These are phyloP conservation scores for Phthorimaea operculella DNA, from an alignment of 1,140 invertebrate species.

Conservation along the genomic window DNA sequence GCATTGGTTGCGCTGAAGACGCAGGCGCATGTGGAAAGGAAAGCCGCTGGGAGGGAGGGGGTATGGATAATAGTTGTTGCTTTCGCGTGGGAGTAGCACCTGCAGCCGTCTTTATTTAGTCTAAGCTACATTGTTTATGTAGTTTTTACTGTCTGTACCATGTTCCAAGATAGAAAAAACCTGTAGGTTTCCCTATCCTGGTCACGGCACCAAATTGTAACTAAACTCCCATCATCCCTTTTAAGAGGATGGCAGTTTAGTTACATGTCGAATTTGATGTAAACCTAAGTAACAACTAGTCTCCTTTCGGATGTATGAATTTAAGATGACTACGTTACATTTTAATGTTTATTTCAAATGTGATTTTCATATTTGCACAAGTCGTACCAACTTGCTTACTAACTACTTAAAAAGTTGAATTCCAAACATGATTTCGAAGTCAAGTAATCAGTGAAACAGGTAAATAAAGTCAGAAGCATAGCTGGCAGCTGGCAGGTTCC, in stretches of 20 bases:
- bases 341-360: neutral
- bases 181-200: no score
- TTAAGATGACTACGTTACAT: no score
- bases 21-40: neutral
- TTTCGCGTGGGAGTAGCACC: constrained; percentile 27
- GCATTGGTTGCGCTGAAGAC: constrained; percentile 8
- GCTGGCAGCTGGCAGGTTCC: neutral
- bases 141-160: constrained; percentile 20
- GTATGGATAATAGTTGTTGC: constrained; percentile 16
- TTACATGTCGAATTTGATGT: no score
- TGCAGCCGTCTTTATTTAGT: constrained; percentile 21
- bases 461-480: neutral
- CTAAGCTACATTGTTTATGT: constrained; percentile 20
- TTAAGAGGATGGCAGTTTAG: no score
- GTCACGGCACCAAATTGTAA: no score
- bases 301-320: no score
- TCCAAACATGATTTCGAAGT: no score
- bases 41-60: constrained; percentile 6
- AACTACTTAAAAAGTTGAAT: no score
- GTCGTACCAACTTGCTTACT: neutral
- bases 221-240: no score
- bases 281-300: no score
- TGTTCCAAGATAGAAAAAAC: no score
- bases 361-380: neutral
- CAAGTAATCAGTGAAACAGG: neutral